Evolutionary conservation across 2,888 invertebrate genomes (phyloP), one percentile per base, ranked within the genome.

Genomic region (Hirtodrosophila trivittata): DNA sequence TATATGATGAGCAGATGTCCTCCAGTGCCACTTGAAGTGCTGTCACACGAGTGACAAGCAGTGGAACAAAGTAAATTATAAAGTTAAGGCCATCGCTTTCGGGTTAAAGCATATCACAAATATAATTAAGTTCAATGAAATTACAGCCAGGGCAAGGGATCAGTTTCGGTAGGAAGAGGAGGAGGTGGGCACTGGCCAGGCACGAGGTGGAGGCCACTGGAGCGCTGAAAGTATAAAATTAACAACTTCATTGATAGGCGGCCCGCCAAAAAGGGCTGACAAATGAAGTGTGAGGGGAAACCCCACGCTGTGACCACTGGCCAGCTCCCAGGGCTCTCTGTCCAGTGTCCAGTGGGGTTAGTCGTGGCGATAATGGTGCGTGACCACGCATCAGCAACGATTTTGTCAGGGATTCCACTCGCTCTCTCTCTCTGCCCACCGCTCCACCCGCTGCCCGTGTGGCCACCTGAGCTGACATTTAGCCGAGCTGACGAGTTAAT

Each of bases 401-500:
- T 75, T 71, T 87, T 83, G 76, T 82, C 76, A 75, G 81, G 66
- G 72, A 71, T 69, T 67, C 74, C 66, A 65, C 35, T 13, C 35
- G 3, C 18, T 69, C 66, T 72, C 66, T 63, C 35, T 13, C 35
- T 1, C 18, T 8, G n/a, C 25, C 32, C 47, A 33, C 30, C 37
- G 42, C 56, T 18, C 56, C 28, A 46, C 26, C 38, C 32, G 39
- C 7, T 6, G 16, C 46, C 16, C 59, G 43, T 25, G 35, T 13
- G 59, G 35, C 66, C 73, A 83, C 74, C 86, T 84, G 77, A 84
- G 68, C 81, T 77, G 77, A 84, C 86, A 78, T 78, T 85, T 84
- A 82, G 68, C 58, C 75, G 42, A 71, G 75, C 85, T 88, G 89
- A 89, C 88, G 86, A 87, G 88, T 88, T 89, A 89, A 89, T 89